These are phyloP conservation scores for Triops longicaudatus DNA, from an alignment of 1,140 invertebrate genomes.

Conservation along the genomic window DNA sequence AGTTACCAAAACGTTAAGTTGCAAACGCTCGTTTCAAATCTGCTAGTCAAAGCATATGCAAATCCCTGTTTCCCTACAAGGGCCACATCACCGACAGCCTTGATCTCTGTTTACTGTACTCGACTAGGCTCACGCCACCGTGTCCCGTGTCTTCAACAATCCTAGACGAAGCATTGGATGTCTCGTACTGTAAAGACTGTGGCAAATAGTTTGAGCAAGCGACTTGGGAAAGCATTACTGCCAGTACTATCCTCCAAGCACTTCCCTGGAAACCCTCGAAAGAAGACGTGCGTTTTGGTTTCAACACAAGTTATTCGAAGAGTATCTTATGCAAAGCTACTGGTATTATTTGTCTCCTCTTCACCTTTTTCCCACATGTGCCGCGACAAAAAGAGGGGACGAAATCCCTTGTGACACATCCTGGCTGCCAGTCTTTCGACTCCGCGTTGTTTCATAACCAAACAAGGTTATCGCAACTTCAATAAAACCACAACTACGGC, in stretches of 20 bases:
- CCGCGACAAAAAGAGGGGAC: background rate
- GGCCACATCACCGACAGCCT: too few species aligned
- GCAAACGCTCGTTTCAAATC: too few species aligned
- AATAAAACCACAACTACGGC: background rate
- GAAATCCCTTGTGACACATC: background rate
- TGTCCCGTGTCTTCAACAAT: too few species aligned
- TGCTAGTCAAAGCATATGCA: too few species aligned
- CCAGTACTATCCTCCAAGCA: background rate
- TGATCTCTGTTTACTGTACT: too few species aligned
- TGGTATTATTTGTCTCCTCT: background rate
- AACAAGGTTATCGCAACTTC: background rate
- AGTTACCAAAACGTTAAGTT: too few species aligned
- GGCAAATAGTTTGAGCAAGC: background rate
- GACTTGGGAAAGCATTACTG: background rate
- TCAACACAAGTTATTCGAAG: background rate
- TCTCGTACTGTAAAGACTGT: too few species aligned
- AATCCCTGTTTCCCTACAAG: too few species aligned
- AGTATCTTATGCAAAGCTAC: conserved; percentile 1
- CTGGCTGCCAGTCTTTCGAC: background rate
- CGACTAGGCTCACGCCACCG: too few species aligned
- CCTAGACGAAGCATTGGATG: too few species aligned
- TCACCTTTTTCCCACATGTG: background rate
- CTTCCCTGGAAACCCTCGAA: background rate
- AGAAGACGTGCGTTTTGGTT: background rate
- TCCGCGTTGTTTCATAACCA: background rate